A percentile compares a stretch with the other conserved stretches of the same genome.
Evolutionary conservation across 2,888 invertebrate species (phyloP).

Genomic region (Catocala sponsa): DNA sequence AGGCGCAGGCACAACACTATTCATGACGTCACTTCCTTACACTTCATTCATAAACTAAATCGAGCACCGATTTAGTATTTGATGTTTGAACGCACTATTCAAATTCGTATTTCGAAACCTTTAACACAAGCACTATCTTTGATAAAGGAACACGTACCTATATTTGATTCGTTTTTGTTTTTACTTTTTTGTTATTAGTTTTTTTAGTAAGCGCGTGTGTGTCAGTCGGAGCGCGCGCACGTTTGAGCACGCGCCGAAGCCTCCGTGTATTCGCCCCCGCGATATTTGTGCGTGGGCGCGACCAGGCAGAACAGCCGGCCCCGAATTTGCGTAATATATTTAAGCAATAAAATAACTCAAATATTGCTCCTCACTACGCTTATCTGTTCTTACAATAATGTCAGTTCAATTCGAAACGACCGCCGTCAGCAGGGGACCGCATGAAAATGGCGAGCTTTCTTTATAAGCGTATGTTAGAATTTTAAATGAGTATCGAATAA

Average conservation of each 20-base stretch:
- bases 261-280: conserved; percentile 83
- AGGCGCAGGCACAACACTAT: conserved; percentile 82
- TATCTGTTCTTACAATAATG: conserved; percentile 34
- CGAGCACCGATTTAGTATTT: conserved; percentile 62
- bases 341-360: conserved; percentile 69
- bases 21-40: conserved; percentile 86
- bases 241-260: conserved; percentile 83
- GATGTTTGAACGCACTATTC: conserved; percentile 62
- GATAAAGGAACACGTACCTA: conserved; percentile 42
- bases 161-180: conserved; percentile 55
- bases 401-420: conserved; percentile 63
- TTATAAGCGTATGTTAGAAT: conserved; percentile 87
- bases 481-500: conserved; percentile 88
- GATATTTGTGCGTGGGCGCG: conserved; percentile 82
- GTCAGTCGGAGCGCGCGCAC: conserved; percentile 79
- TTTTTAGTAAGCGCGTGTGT: conserved; percentile 75
- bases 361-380: conserved; percentile 39
- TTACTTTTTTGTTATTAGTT: conserved; percentile 39
- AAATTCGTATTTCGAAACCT: conserved; percentile 42
- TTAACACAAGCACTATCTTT: conserved; percentile 46
- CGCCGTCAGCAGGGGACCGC: conserved; percentile 79
- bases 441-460: conserved; percentile 85
- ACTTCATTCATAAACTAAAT: conserved; percentile 83
- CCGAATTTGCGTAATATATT: conserved; percentile 85
- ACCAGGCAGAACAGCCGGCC: conserved; percentile 67